Evolutionary conservation across 2,113 vertebrate species (phyloP).

Genomic region (Antennarius striatus): DNA sequence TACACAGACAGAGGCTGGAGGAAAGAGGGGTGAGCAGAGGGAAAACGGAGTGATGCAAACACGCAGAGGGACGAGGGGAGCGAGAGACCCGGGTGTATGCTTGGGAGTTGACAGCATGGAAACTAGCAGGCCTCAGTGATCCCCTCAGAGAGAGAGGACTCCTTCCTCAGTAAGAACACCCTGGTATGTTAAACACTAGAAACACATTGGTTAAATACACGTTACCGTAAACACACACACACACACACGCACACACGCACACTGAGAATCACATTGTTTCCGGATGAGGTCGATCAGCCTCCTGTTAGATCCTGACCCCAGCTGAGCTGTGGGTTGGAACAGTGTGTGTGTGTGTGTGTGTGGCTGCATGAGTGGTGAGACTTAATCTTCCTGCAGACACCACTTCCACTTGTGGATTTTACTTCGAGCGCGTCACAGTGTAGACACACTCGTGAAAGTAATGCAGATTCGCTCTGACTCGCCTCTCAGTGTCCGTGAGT

Average conservation of each 20-base stretch:
- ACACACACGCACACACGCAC: slow-evolving; percentile 15
- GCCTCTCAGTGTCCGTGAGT: slow-evolving; percentile 20
- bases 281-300: slow-evolving; percentile 59
- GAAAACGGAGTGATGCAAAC: slow-evolving; percentile 27
- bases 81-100: slow-evolving; percentile 25
- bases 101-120: slow-evolving; percentile 73
- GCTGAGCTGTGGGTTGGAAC: neutral
- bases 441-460: slow-evolving; percentile 25
- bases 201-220: slow-evolving; percentile 47
- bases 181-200: slow-evolving; percentile 57
- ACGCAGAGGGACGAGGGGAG: slow-evolving; percentile 30
- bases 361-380: slow-evolving; percentile 16
- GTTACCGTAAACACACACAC: slow-evolving; percentile 4
- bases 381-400: slow-evolving; percentile 21
- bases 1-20: slow-evolving; percentile 70
- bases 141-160: slow-evolving; percentile 44
- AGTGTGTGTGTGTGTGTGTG: slow-evolving; percentile 14
- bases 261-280: slow-evolving; percentile 65
- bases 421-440: slow-evolving; percentile 42
- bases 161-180: neutral
- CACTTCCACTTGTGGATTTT: slow-evolving; percentile 21
- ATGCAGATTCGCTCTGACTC: slow-evolving; percentile 41
- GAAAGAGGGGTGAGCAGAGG: slow-evolving; percentile 16
- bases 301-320: slow-evolving; percentile 37
- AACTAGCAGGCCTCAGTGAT: slow-evolving; percentile 61